Conservation (phyloP, 2,888 invertebrate genomes). For the Plusia festucae region DNA sequence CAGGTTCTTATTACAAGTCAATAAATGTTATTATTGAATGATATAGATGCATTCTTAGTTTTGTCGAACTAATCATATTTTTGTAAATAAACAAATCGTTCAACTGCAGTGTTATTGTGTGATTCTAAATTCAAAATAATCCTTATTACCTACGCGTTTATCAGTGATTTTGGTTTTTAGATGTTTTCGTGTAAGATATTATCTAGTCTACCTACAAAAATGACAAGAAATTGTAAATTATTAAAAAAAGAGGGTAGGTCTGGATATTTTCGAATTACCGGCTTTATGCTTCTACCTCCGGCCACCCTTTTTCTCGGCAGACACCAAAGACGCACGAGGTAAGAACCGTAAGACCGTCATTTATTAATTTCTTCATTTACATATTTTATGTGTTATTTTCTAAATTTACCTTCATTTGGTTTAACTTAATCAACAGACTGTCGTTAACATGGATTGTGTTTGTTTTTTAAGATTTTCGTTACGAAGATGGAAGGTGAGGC, state of each 20-base stretch:
- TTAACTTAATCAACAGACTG: conserved; percentile 29
- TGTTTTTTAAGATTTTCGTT: conserved; percentile 58
- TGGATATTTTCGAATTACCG: conserved; percentile 49
- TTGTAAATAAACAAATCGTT: conserved; percentile 13
- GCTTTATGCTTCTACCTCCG: conserved; percentile 65
- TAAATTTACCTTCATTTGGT: conserved; percentile 70
- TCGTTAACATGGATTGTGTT: conserved; percentile 53
- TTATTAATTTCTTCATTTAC: conserved; percentile 53
- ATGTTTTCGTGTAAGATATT: not conserved
- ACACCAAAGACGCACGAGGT: conserved; percentile 75
- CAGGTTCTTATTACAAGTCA: accelerated
- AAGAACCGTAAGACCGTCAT: conserved; percentile 79
- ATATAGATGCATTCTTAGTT: not conserved
- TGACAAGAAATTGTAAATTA: conserved; percentile 25
- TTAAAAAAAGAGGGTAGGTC: conserved; percentile 64
- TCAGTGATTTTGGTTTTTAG: not conserved
- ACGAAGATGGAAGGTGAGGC: conserved; percentile 70
- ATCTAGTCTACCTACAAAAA: conserved; percentile 26
- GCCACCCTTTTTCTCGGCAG: conserved; percentile 58
- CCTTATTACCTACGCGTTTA: conserved; percentile 5
- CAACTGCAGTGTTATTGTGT: conserved; percentile 5
- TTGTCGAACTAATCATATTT: conserved; percentile 33
- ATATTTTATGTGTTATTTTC: conserved; percentile 61
- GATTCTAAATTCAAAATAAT: conserved; percentile 35
- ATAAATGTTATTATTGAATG: conserved; percentile 20